Conservation (phyloP, 1,140 invertebrate genomes). For the Caenorhabditis briggsae region DNA sequence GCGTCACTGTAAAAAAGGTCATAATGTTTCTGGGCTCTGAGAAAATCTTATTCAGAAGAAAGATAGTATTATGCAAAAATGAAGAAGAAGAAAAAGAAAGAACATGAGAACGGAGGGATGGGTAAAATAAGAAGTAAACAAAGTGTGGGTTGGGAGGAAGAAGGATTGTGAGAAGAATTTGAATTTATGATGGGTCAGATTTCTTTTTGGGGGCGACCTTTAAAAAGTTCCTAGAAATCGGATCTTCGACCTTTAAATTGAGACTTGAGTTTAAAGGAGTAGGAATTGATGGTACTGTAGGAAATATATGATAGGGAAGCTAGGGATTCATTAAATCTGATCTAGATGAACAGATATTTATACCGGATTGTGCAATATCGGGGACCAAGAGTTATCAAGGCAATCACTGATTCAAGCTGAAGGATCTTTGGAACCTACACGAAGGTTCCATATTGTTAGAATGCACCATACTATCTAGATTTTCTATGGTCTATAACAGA, state of each 20-base stretch:
- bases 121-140: constrained; percentile 29
- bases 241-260: not conserved
- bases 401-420: no score
- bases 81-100: constrained; percentile 21
- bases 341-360: no score
- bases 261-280: no score
- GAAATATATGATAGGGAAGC: no score
- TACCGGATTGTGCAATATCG: no score
- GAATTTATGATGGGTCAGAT: not conserved
- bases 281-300: no score
- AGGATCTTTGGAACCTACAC: no score
- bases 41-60: not conserved
- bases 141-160: not conserved
- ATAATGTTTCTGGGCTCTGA: not conserved
- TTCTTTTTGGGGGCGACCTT: not conserved
- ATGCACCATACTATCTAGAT: no score
- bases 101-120: not conserved
- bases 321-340: no score
- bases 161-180: constrained; percentile 1
- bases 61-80: not conserved
- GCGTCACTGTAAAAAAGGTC: constrained; percentile 51
- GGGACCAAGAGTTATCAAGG: no score
- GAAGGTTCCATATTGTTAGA: no score
- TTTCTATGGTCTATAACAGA: no score
- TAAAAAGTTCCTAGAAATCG: not conserved